Evolutionary conservation across 1,140 invertebrate genomes (phyloP), one percentile per base, ranked within the genome.

Genomic region (Caerostris darwini): DNA sequence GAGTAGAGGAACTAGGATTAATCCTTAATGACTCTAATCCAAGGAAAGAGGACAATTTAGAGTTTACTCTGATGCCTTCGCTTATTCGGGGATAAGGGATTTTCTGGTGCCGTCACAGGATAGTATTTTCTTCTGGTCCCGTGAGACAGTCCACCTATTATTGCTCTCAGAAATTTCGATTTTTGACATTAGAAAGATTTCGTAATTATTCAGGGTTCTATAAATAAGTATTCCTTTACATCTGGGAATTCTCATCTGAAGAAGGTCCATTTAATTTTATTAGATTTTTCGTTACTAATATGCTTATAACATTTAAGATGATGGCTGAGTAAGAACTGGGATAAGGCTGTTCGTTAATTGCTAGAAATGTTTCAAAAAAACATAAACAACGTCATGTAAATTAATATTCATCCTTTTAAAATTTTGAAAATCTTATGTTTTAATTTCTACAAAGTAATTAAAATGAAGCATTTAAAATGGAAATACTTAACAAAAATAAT

Each of bases 11-110:
- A 86, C 57, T 50, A 58, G 83, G 83, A 86, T 86, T 86, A 86
- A 58, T 19, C 56, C 58, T 86, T 86, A 86, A 86, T 86, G 57
- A 59, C 83, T 59, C 19, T 86, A 86, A 86, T 86, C 83, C 83
- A 54, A 54, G 53, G 14, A 57, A 83, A 34, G 56, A 83, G 54
- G 69, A 71, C 34, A 71, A 50, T 71, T 71, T 71, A 71, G 69
- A 71, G 69, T 71, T 71, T 71, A 71, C 69, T 71, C 10, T 71
- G 69, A 71, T 71, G 69, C 69, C 12, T 71, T 71, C 8, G 69
- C 34, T 71, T 71, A 10, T 34, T 34, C 19, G 10, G 19, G 34
- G 34, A 71, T 71, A 71, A 34, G 19, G 69, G 69, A 50, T 71
- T 71, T 71, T 71, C 69, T 71, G n/a, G 7, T 34, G 34, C 69